Percentiles rank a stretch among this genome's conserved stretches.
Conservation (phyloP, 2,113 vertebrate genomes). For the Calypte anna region DNA sequence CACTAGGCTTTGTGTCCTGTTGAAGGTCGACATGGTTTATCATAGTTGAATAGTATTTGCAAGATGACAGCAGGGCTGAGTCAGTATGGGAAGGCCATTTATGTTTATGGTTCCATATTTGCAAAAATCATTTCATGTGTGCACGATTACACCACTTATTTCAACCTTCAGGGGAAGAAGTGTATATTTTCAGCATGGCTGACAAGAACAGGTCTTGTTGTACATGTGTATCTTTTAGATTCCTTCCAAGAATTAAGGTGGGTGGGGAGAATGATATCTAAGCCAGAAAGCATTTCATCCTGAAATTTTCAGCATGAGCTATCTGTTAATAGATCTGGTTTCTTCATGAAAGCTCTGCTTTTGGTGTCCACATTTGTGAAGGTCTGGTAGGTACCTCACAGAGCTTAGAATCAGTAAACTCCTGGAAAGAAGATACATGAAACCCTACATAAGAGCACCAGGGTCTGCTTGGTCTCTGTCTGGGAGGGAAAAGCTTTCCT, state of each 20-base stretch:
- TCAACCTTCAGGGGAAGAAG: neutral
- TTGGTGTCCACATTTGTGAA: neutral
- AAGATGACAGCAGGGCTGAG: neutral
- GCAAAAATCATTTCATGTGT: neutral
- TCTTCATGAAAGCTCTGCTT: neutral
- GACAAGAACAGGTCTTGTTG: neutral
- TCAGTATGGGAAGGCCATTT: neutral
- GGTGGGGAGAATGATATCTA: neutral
- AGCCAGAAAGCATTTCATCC: neutral
- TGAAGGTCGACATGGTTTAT: neutral
- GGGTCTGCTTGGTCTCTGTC: neutral
- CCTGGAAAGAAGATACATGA: rapidly evolving
- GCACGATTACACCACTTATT: neutral
- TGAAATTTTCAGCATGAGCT: neutral
- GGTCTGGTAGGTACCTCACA: neutral
- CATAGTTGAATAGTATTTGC: neutral
- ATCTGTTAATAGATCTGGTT: neutral
- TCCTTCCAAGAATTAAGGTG: neutral
- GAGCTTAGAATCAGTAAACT: neutral
- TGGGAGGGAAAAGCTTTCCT: neutral
- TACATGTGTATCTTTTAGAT: neutral
- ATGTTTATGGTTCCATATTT: neutral
- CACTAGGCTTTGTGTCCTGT: neutral
- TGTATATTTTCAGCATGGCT: neutral
- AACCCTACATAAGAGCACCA: rapidly evolving